Conservation (phyloP, 2,113 vertebrate species). For the Ramphastos sulfuratus region DNA sequence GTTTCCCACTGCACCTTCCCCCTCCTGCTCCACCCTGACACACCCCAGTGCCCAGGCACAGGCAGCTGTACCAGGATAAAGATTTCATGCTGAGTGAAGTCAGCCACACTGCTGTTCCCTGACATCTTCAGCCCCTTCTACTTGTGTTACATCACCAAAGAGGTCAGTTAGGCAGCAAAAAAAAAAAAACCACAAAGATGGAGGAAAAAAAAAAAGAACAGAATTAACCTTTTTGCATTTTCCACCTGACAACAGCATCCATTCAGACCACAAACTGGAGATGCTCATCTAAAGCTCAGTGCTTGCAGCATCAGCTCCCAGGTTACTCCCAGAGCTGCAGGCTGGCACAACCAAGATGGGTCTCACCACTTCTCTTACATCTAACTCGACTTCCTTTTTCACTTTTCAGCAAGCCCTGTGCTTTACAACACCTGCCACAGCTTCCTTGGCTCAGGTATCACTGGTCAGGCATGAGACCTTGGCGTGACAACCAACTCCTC, state of each 20-base stretch:
- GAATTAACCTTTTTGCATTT: not conserved
- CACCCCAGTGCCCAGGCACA: not conserved
- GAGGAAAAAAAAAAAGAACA: too few species aligned
- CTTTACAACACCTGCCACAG: not conserved
- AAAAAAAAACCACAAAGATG: too few species aligned
- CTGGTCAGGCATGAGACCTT: not conserved
- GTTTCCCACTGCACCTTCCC: not conserved
- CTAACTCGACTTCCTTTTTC: not conserved
- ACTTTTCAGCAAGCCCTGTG: not conserved
- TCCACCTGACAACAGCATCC: not conserved
- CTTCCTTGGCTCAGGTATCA: not conserved
- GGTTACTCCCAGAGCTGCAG: not conserved
- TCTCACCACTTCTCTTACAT: not conserved
- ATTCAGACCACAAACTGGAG: not conserved
- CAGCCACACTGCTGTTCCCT: not conserved
- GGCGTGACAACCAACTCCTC: not conserved
- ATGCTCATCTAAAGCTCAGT: not conserved
- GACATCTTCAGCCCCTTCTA: not conserved
- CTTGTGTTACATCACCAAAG: not conserved
- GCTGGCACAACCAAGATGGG: not conserved
- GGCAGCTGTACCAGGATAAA: conserved; percentile 1
- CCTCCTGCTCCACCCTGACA: not conserved
- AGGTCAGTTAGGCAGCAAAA: not conserved
- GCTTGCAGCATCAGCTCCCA: not conserved
- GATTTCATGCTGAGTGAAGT: conserved; percentile 13